These are phyloP conservation scores for Acrobasis suavella DNA, from an alignment of 2,888 invertebrate genomes.

Conservation along the genomic window DNA sequence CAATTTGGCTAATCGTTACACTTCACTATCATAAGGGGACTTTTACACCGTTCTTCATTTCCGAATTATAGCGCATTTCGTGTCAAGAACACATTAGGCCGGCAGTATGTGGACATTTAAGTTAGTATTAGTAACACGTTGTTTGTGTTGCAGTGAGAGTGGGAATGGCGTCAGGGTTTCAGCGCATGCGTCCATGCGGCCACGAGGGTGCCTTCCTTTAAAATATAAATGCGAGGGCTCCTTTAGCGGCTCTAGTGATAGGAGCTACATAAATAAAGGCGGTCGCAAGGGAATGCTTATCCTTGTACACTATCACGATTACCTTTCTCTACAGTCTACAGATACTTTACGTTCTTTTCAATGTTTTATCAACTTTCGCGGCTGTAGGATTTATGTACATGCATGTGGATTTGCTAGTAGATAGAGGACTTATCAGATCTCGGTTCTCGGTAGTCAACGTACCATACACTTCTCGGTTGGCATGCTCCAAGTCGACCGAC, in stretches of 20 bases:
- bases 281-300: conserved; percentile 3
- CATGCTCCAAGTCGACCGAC: too few relatives aligned
- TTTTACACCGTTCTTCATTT: conserved; percentile 66
- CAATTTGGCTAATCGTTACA: conserved; percentile 48
- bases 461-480: too few relatives aligned
- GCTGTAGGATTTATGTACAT: too few relatives aligned
- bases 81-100: conserved; percentile 77
- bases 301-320: too few relatives aligned
- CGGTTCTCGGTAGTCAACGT: too few relatives aligned
- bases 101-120: conserved; percentile 59
- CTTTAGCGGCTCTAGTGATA: conserved; percentile 33
- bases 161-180: conserved; percentile 71
- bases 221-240: conserved; percentile 44
- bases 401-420: too few relatives aligned
- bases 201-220: conserved; percentile 48
- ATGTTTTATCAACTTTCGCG: too few relatives aligned
- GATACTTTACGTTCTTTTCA: too few relatives aligned
- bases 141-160: conserved; percentile 67
- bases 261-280: conserved; percentile 18
- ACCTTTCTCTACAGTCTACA: too few relatives aligned
- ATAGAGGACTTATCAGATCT: too few relatives aligned
- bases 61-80: conserved; percentile 64
- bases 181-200: conserved; percentile 69
- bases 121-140: conserved; percentile 75
- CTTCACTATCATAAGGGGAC: conserved; percentile 74